phyloP scores from a whole-genome alignment of 2,113 vertebrate species.

The Rhagologus leucostigma region DNA sequence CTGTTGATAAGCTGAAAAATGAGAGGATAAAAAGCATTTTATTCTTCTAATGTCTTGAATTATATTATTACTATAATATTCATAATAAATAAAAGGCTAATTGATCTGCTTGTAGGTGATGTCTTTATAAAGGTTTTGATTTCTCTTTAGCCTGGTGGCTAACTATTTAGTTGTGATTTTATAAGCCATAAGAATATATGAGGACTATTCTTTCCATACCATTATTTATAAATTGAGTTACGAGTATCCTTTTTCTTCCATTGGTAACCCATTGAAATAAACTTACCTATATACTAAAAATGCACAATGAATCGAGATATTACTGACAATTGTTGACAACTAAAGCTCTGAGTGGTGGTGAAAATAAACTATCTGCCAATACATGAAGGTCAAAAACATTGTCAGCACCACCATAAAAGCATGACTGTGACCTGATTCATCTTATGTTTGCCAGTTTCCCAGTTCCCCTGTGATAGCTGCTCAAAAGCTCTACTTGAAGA shows the following conservation, averaged over 20 bases:
- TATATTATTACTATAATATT: background rate
- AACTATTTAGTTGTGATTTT: background rate
- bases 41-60: background rate
- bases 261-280: background rate
- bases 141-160: background rate
- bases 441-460: background rate
- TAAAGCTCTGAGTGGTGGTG: background rate
- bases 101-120: background rate
- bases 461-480: background rate
- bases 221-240: background rate
- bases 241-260: background rate
- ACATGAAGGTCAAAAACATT: background rate
- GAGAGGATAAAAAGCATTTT: background rate
- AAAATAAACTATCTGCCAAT: background rate
- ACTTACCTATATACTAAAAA: background rate
- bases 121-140: background rate
- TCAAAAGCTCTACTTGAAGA: background rate
- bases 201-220: background rate
- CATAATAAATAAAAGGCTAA: background rate
- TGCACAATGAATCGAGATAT: background rate
- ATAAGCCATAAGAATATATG: background rate
- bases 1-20: background rate
- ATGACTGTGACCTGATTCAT: background rate
- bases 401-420: background rate
- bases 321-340: background rate